Evolutionary conservation across 2,888 invertebrate species (phyloP).

Genomic region (Machimus rusticus): DNA sequence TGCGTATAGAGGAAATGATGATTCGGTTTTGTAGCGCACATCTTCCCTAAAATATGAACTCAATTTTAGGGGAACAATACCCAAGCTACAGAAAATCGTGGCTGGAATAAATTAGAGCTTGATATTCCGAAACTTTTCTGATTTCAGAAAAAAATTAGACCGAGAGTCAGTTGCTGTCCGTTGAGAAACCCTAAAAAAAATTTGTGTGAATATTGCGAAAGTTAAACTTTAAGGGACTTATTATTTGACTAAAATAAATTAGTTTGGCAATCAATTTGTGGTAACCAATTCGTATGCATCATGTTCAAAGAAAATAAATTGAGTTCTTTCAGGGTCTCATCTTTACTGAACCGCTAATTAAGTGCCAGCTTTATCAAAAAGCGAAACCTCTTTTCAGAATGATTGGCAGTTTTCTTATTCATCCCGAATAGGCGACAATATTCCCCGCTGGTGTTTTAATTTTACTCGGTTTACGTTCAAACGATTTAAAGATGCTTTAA

Average conservation of each 20-base stretch:
- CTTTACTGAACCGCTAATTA: neutral
- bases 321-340: neutral
- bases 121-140: slow-evolving; percentile 17
- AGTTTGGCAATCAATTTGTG: neutral
- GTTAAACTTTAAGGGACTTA: neutral
- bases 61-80: neutral
- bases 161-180: neutral
- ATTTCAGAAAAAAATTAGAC: neutral
- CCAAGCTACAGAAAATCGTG: neutral
- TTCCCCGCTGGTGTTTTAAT: neutral
- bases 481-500: neutral
- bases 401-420: neutral
- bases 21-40: neutral
- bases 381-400: neutral
- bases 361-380: neutral
- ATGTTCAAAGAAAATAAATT: neutral
- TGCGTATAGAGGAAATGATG: neutral
- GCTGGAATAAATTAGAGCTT: slow-evolving; percentile 2
- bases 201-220: neutral
- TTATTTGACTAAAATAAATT: neutral
- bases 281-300: neutral
- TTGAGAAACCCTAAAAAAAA: neutral
- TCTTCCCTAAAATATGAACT: neutral
- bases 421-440: neutral
- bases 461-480: neutral